phyloP scores from a whole-genome alignment of 2,888 invertebrate genomes.

The Poecilobothrus nobilitatus region DNA sequence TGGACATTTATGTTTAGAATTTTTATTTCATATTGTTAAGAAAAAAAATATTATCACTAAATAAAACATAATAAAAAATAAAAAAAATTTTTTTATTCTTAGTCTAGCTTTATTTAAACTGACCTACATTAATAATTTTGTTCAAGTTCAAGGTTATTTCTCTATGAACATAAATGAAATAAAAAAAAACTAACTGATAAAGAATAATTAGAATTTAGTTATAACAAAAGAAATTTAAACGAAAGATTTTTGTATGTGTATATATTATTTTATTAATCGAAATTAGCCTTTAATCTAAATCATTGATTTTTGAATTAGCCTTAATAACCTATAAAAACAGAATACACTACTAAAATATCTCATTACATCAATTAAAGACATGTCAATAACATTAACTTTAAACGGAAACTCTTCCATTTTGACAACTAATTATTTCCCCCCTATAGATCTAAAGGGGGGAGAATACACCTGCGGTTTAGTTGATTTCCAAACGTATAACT shows the following conservation, averaged over 20 bases:
- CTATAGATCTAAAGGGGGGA: slow-evolving; percentile 19
- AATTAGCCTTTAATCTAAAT: slow-evolving; percentile 9
- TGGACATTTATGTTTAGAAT: slow-evolving; percentile 30
- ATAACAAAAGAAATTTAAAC: background rate
- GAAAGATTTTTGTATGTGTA: slow-evolving; percentile 5
- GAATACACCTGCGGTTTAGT: slow-evolving; percentile 30
- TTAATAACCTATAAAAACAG: too few species aligned
- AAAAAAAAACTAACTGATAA: too few species aligned
- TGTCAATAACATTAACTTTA: slow-evolving; percentile 28
- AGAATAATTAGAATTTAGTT: too few species aligned
- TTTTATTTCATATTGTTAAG: slow-evolving; percentile 24
- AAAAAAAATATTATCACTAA: slow-evolving; percentile 13
- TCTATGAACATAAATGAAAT: too few species aligned
- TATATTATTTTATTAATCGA: background rate
- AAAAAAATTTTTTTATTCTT: slow-evolving; percentile 2
- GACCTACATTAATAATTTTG: too few species aligned
- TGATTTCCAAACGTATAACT: slow-evolving; percentile 25
- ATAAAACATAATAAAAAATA: slow-evolving; percentile 12
- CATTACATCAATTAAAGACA: slow-evolving; percentile 13
- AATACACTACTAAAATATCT: too few species aligned
- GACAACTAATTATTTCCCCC: slow-evolving; percentile 19
- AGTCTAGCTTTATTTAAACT: background rate
- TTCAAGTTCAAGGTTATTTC: too few species aligned
- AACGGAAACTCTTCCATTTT: slow-evolving; percentile 25
- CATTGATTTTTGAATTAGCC: slow-evolving; percentile 7